phyloP scores from a whole-genome alignment of 2,797 vertebrate genomes.

The Pygocentrus nattereri region DNA sequence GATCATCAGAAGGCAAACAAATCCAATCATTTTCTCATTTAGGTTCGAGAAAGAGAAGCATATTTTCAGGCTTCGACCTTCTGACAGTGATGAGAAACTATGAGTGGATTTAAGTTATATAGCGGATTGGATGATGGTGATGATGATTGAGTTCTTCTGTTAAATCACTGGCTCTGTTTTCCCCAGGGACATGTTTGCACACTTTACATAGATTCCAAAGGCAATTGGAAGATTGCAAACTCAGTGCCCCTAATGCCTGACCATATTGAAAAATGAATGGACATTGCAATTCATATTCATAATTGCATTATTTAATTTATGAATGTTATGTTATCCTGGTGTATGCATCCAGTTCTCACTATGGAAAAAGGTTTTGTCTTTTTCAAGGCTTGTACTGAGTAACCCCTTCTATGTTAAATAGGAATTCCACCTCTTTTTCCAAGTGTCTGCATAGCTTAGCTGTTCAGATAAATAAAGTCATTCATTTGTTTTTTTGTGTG shows the following conservation, averaged over 20 bases:
- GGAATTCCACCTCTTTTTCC: no score
- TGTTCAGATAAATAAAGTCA: no score
- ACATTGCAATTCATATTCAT: neutral
- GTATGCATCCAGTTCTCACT: neutral
- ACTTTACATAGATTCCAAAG: slow-evolving; percentile 31
- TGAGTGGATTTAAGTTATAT: slow-evolving; percentile 47
- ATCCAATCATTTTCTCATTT: slow-evolving; percentile 63
- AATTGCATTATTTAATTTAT: neutral
- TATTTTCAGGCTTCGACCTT: slow-evolving; percentile 38
- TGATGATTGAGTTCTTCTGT: slow-evolving; percentile 33
- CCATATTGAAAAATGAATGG: slow-evolving; percentile 10
- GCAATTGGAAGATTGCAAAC: slow-evolving; percentile 41
- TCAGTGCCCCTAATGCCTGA: slow-evolving; percentile 18
- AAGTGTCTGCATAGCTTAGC: no score
- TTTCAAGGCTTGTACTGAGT: no score
- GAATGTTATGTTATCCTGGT: neutral
- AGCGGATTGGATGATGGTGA: slow-evolving; percentile 47
- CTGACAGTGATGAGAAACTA: slow-evolving; percentile 31
- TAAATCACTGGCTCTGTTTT: slow-evolving; percentile 31
- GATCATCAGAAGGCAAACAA: slow-evolving; percentile 47
- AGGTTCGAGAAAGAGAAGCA: slow-evolving; percentile 20
- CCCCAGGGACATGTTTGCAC: slow-evolving; percentile 12
- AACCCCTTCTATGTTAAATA: no score
- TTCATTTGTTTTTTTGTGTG: no score
- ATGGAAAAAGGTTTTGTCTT: neutral